Percentiles rank a stretch among this genome's conserved stretches.
phyloP scores from a whole-genome alignment of 2,113 vertebrate species.

The Australoheros scitulus region DNA sequence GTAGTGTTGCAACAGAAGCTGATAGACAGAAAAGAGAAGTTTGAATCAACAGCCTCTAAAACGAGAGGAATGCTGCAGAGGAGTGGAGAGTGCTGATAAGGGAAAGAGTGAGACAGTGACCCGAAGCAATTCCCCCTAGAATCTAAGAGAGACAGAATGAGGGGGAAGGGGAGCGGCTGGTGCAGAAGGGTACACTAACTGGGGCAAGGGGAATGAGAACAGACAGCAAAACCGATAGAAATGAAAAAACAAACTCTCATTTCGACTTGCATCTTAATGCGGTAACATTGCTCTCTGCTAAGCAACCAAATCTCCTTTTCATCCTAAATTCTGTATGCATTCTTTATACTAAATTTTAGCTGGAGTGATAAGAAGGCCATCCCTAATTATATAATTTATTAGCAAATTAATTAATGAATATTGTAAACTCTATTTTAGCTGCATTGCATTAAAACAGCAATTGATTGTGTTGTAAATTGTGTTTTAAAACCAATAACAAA shows the following conservation, averaged over 20 bases:
- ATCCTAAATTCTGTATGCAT: not conserved
- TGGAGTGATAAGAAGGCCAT: not conserved
- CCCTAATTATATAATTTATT: not conserved
- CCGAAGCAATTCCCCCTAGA: slow-evolving; percentile 53
- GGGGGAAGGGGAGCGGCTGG: slow-evolving; percentile 28
- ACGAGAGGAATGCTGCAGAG: slow-evolving; percentile 38
- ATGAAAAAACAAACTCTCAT: slow-evolving; percentile 17
- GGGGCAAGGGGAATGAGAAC: slow-evolving; percentile 39
- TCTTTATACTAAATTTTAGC: not conserved
- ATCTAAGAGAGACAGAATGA: slow-evolving; percentile 23
- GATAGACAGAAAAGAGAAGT: slow-evolving; percentile 32
- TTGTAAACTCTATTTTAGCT: not conserved
- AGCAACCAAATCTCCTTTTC: not conserved
- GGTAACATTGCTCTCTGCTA: not conserved
- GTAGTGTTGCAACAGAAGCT: slow-evolving; percentile 5
- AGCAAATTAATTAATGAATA: not conserved
- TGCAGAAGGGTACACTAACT: slow-evolving; percentile 37
- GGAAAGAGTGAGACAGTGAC: slow-evolving; percentile 58
- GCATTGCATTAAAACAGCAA: not conserved
- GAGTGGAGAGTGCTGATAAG: slow-evolving; percentile 69
- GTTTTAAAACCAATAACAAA: not conserved
- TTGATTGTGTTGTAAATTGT: not conserved
- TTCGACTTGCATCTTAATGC: slow-evolving; percentile 16
- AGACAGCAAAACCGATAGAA: slow-evolving; percentile 41
- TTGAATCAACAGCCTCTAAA: slow-evolving; percentile 38